Evolutionary conservation across 1,140 invertebrate species (phyloP).

Genomic region (Drosophila pectinifera): DNA sequence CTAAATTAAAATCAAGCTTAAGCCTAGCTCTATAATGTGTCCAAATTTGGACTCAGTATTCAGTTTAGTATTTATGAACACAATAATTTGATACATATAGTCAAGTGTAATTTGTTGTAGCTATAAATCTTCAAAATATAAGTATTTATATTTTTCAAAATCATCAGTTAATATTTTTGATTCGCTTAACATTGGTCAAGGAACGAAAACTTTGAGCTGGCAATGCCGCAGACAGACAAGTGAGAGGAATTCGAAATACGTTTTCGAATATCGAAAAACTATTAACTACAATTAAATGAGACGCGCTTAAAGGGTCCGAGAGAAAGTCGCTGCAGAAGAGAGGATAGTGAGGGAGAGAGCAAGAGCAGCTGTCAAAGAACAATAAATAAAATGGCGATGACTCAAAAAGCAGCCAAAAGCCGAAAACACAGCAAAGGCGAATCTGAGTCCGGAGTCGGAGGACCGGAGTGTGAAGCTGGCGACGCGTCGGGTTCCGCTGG

Average conservation of each 20-base stretch:
- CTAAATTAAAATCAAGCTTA: no score
- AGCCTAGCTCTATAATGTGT: no score
- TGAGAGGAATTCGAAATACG: conserved; percentile 9
- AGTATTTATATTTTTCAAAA: not conserved
- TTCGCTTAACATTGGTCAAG: not conserved
- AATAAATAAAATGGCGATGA: conserved; percentile 71
- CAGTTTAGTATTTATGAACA: no score
- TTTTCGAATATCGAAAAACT: conserved; percentile 70
- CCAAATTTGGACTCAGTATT: no score
- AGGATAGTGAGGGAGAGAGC: not conserved
- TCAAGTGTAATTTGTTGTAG: no score
- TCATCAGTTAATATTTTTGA: not conserved
- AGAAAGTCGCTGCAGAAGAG: not conserved
- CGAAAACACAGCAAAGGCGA: conserved; percentile 21
- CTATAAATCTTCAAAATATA: no score
- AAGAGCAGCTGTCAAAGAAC: conserved; percentile 37
- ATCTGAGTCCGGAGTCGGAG: conserved; percentile 10
- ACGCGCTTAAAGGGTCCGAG: conserved; percentile 28
- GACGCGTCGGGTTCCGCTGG: conserved; percentile 48
- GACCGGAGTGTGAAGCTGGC: conserved; percentile 63
- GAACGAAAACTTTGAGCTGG: conserved; percentile 9
- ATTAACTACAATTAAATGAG: conserved; percentile 70
- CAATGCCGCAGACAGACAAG: conserved; percentile 22
- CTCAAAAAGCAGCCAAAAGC: conserved; percentile 59
- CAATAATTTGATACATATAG: no score